Base-by-base conservation (phyloP, 92 coral and sea anemone species). In the Scolanthus callimorphus region DNA sequence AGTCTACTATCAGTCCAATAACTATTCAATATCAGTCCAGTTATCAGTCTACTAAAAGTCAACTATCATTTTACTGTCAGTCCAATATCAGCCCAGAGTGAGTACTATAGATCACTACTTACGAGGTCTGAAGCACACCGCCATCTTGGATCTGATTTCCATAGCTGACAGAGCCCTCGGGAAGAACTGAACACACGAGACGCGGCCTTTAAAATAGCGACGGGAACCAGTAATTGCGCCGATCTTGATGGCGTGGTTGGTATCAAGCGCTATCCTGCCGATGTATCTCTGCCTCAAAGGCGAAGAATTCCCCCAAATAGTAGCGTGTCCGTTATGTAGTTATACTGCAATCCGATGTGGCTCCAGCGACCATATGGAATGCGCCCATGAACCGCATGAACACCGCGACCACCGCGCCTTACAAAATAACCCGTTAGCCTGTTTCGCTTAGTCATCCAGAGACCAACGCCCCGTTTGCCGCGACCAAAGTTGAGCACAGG, bases 401-500 rank as follows among this genome's bases (percentile, higher is more conserved):
- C 30, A 3, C 29, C 15, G 15, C 21, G 15, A 51, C 70, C 48
- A 38, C 25, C 25, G 17, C 73, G 73, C 1, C 73, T 63, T 53
- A 74, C 78, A 50, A 81, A 81, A 60, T 72, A 65, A 17, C 68
- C 88, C 17, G 81, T 64, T 56, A 82, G 62, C 2, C 64, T 58
- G 45, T 63, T 27, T 0, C 71, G 28, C 31, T 59, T 38, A 3
- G 66, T 73, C 85, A 86, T 81, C 95, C 95, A 86, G 39, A 86
- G 30, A 57, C 49, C 38, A 2, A 63, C 54, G 0, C 63, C 69
- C 73, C 73, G 50, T 4, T 34, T 27, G 21, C 15, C 19, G 4
- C 65, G 70, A n/a, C 31, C 49, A 63, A 53, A 80, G 39, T 82
- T 89, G 57, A 87, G 68, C 27, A 87, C 68, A 15, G 95, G 95